A percentile compares a stretch with the other conserved stretches of the same genome.
These are phyloP conservation scores for Dendrolimus kikuchii DNA, from an alignment of 1,140 invertebrate species.

Conservation along the genomic window DNA sequence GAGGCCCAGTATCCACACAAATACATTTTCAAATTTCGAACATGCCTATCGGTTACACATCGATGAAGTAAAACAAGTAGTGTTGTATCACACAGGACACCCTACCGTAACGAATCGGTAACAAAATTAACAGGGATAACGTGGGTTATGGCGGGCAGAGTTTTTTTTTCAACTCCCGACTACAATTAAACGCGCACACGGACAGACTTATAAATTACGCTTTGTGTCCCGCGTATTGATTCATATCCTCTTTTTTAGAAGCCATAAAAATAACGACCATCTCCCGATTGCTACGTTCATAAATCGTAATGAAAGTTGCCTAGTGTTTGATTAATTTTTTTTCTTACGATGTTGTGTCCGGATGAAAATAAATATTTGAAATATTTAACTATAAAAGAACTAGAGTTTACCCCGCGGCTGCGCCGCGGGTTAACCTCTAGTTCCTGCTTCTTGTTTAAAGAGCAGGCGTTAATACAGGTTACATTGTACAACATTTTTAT, in stretches of 20 bases:
- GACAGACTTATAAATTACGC: constrained; percentile 47
- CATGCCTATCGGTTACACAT: too few relatives aligned
- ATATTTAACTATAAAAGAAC: too few relatives aligned
- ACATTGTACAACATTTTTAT: too few relatives aligned
- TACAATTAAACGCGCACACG: constrained; percentile 39
- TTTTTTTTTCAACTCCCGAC: constrained; percentile 21
- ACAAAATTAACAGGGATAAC: constrained; percentile 35
- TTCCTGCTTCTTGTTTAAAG: too few relatives aligned
- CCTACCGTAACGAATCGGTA: constrained; percentile 30
- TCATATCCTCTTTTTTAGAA: constrained; percentile 51
- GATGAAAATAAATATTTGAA: too few relatives aligned
- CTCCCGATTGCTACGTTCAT: constrained; percentile 48
- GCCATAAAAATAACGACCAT: constrained; percentile 63
- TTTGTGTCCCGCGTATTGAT: constrained; percentile 51
- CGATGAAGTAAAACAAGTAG: constrained; percentile 3
- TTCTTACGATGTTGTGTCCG: constrained; percentile 8
- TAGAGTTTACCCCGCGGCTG: too few relatives aligned
- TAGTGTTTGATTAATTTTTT: constrained; percentile 23
- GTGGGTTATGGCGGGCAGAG: constrained; percentile 10
- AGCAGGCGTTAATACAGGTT: too few relatives aligned
- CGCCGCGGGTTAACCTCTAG: too few relatives aligned
- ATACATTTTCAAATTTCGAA: too few relatives aligned
- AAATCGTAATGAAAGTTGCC: constrained; percentile 33
- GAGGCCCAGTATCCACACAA: too few relatives aligned
- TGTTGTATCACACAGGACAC: constrained; percentile 11